Evolutionary conservation across 1,140 invertebrate species (phyloP).

Genomic region (Capitella teleta): DNA sequence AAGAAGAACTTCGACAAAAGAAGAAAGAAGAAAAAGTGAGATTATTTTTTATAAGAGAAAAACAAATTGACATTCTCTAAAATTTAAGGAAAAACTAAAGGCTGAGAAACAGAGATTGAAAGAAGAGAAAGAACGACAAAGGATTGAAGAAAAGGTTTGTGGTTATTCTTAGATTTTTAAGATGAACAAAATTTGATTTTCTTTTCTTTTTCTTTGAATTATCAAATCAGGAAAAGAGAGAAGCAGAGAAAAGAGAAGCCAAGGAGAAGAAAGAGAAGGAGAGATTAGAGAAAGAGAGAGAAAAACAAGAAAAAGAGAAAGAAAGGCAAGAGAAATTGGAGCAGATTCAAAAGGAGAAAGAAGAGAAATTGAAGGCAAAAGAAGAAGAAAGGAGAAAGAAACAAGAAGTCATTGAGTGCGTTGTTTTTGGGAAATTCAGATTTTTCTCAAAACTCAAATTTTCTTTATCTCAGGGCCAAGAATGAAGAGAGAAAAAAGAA

Average conservation of each 20-base stretch:
- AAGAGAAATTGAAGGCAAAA: constrained; percentile 1
- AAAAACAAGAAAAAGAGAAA: not conserved
- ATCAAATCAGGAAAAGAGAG: not conserved
- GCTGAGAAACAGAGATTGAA: constrained; percentile 13
- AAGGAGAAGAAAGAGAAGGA: not conserved
- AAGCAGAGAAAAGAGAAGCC: not conserved
- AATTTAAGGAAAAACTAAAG: not conserved
- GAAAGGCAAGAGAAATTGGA: not conserved
- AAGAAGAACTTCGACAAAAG: too few species aligned
- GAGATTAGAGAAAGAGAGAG: not conserved
- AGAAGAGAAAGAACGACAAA: constrained; percentile 14
- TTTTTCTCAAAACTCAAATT: not conserved
- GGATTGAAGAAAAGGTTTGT: constrained; percentile 1
- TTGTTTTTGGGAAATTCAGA: not conserved
- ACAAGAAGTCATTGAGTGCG: constrained; percentile 8
- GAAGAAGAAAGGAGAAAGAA: constrained; percentile 14
- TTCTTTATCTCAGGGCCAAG: not conserved
- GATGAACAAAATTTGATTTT: too few species aligned
- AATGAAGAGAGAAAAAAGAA: constrained; percentile 15
- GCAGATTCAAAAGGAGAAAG: not conserved
- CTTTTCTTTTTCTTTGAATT: not conserved
- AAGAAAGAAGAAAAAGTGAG: too few species aligned
- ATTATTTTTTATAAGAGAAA: too few species aligned
- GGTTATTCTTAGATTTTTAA: not conserved
- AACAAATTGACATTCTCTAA: too few species aligned